These are phyloP conservation scores for Pseudachorutes palmiensis DNA, from an alignment of 1,140 invertebrate species.

Conservation along the genomic window DNA sequence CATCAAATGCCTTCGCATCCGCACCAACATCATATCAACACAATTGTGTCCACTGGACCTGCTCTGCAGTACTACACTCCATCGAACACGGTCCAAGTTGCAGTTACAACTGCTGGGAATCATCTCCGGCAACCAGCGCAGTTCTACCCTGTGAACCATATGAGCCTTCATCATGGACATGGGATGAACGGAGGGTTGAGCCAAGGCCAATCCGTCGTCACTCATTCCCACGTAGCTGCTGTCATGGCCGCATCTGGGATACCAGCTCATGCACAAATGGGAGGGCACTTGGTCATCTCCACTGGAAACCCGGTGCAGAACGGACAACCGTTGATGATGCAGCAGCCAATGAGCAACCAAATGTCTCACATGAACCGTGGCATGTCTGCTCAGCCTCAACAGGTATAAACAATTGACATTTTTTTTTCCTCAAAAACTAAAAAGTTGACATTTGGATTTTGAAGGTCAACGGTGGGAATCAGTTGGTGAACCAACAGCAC, in stretches of 20 bases:
- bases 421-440: background rate
- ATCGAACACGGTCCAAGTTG: slow-evolving; percentile 25
- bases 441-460: too few relatives aligned
- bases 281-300: slow-evolving; percentile 21
- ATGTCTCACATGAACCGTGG: slow-evolving; percentile 22
- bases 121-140: slow-evolving; percentile 23
- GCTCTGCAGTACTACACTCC: slow-evolving; percentile 41
- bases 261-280: slow-evolving; percentile 19
- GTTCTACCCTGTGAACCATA: slow-evolving; percentile 33
- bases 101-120: slow-evolving; percentile 32
- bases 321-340: slow-evolving; percentile 16
- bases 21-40: slow-evolving; percentile 31
- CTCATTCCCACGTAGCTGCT: slow-evolving; percentile 20
- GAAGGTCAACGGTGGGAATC: slow-evolving; percentile 28
- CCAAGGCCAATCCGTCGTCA: slow-evolving; percentile 9
- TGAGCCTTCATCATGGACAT: slow-evolving; percentile 27
- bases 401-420: background rate
- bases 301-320: slow-evolving; percentile 14
- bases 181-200: slow-evolving; percentile 16
- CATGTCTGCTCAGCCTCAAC: slow-evolving; percentile 13
- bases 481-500: slow-evolving; percentile 17
- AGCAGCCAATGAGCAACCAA: background rate
- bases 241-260: slow-evolving; percentile 19
- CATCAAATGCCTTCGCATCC: slow-evolving; percentile 21
- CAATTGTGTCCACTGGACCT: slow-evolving; percentile 34